A percentile compares a stretch with the other conserved stretches of the same genome.
Conservation (phyloP, 2,113 vertebrate genomes). For the Drymodes brunneopygia region DNA sequence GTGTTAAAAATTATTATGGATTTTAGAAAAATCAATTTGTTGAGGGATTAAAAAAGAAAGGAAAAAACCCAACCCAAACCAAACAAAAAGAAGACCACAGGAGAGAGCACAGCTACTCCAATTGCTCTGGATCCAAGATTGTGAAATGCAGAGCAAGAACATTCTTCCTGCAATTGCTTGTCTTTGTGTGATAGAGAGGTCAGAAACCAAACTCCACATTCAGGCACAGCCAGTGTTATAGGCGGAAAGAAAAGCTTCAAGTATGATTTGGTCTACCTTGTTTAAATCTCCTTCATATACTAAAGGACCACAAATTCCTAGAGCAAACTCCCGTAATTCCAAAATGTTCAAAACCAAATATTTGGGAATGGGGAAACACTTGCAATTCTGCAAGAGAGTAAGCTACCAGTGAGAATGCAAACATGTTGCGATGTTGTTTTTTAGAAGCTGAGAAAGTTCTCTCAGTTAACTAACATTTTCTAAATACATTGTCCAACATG, state of each 20-base stretch:
- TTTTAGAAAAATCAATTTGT: background rate
- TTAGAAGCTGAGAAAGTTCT: background rate
- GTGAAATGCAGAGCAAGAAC: background rate
- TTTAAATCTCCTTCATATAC: background rate
- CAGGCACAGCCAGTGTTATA: background rate
- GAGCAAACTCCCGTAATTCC: background rate
- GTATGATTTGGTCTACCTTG: background rate
- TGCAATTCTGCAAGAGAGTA: background rate
- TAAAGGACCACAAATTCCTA: background rate
- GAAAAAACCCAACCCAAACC: background rate
- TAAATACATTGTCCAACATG: background rate
- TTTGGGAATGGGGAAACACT: background rate
- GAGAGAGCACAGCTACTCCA: background rate
- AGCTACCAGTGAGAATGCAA: background rate
- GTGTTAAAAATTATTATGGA: background rate
- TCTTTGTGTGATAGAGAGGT: background rate
- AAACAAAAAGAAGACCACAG: background rate
- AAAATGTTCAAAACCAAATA: background rate
- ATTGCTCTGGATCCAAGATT: background rate
- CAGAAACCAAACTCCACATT: background rate
- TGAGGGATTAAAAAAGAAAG: background rate
- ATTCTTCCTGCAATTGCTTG: background rate
- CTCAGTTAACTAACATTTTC: background rate
- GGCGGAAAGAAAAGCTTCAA: background rate
- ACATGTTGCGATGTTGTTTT: background rate